Percentiles rank a stretch among this genome's conserved stretches.
Conservation (phyloP, 2,888 invertebrate species). For the Hypolimnas misippus region DNA sequence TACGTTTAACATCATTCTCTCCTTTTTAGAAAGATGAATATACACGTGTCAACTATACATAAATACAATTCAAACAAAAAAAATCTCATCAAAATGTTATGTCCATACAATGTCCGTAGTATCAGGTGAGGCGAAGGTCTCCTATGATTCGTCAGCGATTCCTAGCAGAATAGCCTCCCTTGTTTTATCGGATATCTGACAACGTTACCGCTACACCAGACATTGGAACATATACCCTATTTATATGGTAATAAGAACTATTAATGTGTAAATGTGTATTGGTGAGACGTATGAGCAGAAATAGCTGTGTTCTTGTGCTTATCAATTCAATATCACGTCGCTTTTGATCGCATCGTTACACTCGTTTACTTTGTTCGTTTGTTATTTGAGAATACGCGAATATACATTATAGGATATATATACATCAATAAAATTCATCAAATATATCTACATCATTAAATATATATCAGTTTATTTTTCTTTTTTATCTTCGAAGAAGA, state of each 20-base stretch:
- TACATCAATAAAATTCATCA: too few relatives aligned
- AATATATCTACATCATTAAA: not conserved
- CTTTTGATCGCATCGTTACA: conserved; percentile 65
- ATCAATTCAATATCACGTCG: conserved; percentile 75
- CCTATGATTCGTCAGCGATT: conserved; percentile 79
- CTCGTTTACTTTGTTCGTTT: conserved; percentile 42
- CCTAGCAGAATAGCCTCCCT: conserved; percentile 70
- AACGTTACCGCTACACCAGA: conserved; percentile 33
- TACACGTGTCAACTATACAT: too few relatives aligned
- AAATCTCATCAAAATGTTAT: conserved; percentile 36
- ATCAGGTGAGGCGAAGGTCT: conserved; percentile 76
- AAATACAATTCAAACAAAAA: not conserved
- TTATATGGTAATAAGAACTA: conserved; percentile 24
- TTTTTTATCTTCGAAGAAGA: too few relatives aligned
- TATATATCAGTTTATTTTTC: too few relatives aligned
- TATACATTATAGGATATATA: not conserved
- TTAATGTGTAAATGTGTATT: conserved; percentile 1
- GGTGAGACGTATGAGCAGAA: conserved; percentile 42
- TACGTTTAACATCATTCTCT: too few relatives aligned
- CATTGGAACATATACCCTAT: conserved; percentile 24
- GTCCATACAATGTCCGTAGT: conserved; percentile 57
- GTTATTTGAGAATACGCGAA: conserved; percentile 26
- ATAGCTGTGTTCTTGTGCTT: conserved; percentile 55
- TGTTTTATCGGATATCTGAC: conserved; percentile 63
- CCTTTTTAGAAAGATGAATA: too few relatives aligned